Base-by-base conservation (phyloP, 2,888 invertebrate species). In the Rhingia campestris region DNA sequence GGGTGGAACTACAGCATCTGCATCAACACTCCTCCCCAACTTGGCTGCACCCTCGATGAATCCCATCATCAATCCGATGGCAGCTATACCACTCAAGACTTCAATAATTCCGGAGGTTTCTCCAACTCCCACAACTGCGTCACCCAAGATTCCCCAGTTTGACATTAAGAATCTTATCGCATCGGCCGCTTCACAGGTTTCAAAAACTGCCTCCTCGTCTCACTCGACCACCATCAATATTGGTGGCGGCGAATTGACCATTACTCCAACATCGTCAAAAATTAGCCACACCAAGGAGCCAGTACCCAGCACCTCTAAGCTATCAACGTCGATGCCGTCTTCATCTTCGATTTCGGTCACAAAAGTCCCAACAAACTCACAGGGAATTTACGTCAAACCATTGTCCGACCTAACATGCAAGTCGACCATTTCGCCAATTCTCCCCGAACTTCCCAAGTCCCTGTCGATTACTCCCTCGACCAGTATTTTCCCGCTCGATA, bases 391-490 rank as follows among this genome's bases (percentile, higher is more conserved):
- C 22, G 84, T 86, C 0, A 87, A 87, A 72, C 81, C 86, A 4
- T 39, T 87, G 7, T 74, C 86, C 0, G 86, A 87, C 4, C 37
- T 86, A 45, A 86, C 85, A 14, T 45, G 66, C 3, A 75, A 75
- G 12, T 32, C 76, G 6, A 4, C 84, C 10, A 30, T 51, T 4
- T 53, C 81, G 7, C 66, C 86, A 5, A 73, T 56, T 32, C 81
- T 87, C 30, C 87, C 88, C 6, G 88, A 87, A 43, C 63, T 88
- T 45, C 88, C 88, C 6, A 88, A 88, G 81, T 88, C 88, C 9
- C 75, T 88, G 4, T 87, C 88, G 0, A 88, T 88, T n/a, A 88
- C 87, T 7, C 88, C 88, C 35, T 79, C 88, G 5, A 80, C 86
- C n/a, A 72, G 75, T 49, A n/a, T 58, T 10, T 64, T 61, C 9